Base-by-base conservation (phyloP, 2,113 vertebrate genomes). In the Aplodontia rufa region DNA sequence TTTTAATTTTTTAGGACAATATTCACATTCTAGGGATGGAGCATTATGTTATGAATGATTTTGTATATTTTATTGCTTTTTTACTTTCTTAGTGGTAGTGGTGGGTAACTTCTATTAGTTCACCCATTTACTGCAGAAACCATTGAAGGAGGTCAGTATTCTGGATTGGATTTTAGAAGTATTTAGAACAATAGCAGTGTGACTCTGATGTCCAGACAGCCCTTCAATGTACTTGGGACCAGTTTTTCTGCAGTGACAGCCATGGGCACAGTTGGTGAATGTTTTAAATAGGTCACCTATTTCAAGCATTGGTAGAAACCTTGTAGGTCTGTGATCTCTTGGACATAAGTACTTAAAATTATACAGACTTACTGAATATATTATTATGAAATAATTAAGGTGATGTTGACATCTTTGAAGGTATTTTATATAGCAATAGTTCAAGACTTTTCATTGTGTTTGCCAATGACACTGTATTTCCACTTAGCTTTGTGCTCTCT, bases 101-200 rank as follows among this genome's bases (percentile, higher is more conserved):
- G 19, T 72, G 45, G 35, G n/a, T 32, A 51, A 62, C 78, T 53
- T 83, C 47, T 32, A 12, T 47, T 12, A 87, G 32, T 28, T 62
- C n/a, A 84, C 9, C 5, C 28, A 60, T 76, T 64, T 81, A 84
- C 66, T 94, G 16, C 32, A 81, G 72, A 69, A 88, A 72, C 11
- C 20, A 19, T 79, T 90, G 87, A 78, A 64, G 19, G 12, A 24
- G 37, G 26, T 83, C 49, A 64, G 12, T 78, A 14, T 76, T 68
- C 22, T 93, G 42, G 28, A 53, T 37, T 92, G 87, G 81, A 62
- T 86, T 82, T 91, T 86, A 55, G 42, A 96, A 88, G 47, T 91
- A 11, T 53, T 82, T 74, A 90, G 72, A 88, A 86, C 4, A 89
- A 66, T 19, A 96, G 24, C 20, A 68, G 8, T 47, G 37, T 47